These are phyloP conservation scores for Stegodyphus dumicola DNA, from an alignment of 1,140 invertebrate genomes.

Conservation along the genomic window DNA sequence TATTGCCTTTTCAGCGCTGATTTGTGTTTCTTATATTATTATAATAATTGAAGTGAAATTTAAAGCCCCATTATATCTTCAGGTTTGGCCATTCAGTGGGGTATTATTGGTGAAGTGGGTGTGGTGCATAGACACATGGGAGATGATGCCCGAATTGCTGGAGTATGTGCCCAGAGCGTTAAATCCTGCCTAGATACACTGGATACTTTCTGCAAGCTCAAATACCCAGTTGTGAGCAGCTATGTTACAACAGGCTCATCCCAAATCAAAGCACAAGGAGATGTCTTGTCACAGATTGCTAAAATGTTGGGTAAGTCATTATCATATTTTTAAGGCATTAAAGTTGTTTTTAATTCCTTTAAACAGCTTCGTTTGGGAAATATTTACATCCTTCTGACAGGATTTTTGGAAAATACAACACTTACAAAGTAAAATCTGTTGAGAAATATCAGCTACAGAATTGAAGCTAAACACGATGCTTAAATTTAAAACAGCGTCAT, in stretches of 20 bases:
- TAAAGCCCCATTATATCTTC: neutral
- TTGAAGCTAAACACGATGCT: too few relatives aligned
- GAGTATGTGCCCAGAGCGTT: slow-evolving; percentile 5
- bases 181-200: slow-evolving; percentile 19
- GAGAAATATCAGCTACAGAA: too few relatives aligned
- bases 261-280: neutral
- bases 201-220: slow-evolving; percentile 4
- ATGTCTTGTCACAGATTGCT: slow-evolving; percentile 3
- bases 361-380: neutral
- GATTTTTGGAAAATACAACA: neutral
- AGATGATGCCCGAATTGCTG: slow-evolving; percentile 35
- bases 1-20: neutral
- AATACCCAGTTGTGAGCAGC: slow-evolving; percentile 33
- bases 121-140: slow-evolving; percentile 84
- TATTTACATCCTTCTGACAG: neutral
- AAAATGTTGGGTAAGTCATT: slow-evolving; percentile 39
- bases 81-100: slow-evolving; percentile 93
- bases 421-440: neutral
- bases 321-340: neutral
- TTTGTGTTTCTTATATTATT: neutral
- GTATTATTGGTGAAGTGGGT: slow-evolving; percentile 96
- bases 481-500: too few relatives aligned
- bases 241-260: slow-evolving; percentile 18
- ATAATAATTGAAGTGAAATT: neutral
- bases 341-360: neutral